phyloP scores from a whole-genome alignment of 2,113 vertebrate species.

The Sminthopsis crassicaudata region DNA sequence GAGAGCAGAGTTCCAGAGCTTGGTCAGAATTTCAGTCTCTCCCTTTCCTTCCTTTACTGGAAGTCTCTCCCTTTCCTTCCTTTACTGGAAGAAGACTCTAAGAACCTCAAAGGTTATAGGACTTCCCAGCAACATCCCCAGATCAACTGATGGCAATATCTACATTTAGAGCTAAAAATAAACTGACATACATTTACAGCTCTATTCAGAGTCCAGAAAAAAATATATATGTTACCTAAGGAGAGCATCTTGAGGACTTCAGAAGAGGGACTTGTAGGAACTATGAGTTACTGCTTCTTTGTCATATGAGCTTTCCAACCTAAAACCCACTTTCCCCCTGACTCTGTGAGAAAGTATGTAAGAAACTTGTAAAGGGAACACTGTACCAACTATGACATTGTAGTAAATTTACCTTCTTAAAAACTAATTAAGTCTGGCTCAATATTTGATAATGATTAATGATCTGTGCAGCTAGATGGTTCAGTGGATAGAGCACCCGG shows the following conservation, averaged over 20 bases:
- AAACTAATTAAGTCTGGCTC: neutral
- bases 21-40: neutral
- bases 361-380: neutral
- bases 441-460: neutral
- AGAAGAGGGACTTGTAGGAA: neutral
- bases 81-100: neutral
- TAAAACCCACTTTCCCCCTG: neutral
- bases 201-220: neutral
- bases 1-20: neutral
- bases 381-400: neutral
- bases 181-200: neutral
- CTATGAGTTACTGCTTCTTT: neutral
- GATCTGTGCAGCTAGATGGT: neutral
- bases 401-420: neutral
- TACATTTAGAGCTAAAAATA: neutral
- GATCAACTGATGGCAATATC: neutral
- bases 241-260: neutral
- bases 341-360: neutral
- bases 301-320: neutral
- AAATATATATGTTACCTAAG: neutral
- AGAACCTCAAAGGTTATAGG: neutral
- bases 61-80: neutral
- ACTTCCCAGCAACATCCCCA: neutral
- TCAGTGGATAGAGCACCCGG: neutral
- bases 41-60: too few species aligned